These are phyloP conservation scores for Columba janthina DNA, from an alignment of 2,113 vertebrate species.

Conservation along the genomic window DNA sequence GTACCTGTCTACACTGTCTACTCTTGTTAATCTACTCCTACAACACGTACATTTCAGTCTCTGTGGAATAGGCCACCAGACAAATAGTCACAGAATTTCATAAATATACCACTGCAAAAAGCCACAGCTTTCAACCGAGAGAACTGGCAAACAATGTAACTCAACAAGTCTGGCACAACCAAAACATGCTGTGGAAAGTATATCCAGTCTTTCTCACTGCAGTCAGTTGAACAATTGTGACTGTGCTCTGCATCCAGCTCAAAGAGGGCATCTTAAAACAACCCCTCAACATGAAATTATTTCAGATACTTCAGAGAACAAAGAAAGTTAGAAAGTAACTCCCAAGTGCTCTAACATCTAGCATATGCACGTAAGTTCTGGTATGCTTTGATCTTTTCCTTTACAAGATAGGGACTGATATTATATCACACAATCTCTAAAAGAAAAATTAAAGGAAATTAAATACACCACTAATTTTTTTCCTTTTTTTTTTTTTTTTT, in stretches of 20 bases:
- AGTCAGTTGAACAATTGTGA: neutral
- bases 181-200: neutral
- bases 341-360: conserved; percentile 4
- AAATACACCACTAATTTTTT: neutral
- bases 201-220: neutral
- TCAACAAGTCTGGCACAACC: neutral
- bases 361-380: neutral
- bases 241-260: neutral
- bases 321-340: neutral
- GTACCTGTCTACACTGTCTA: neutral
- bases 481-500: neutral
- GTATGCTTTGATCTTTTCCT: conserved; percentile 24
- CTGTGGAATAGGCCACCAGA: neutral
- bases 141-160: neutral
- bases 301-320: neutral
- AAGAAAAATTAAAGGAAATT: conserved; percentile 35
- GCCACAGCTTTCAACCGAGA: neutral
- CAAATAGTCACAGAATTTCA: neutral
- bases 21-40: neutral
- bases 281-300: neutral
- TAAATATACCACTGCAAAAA: neutral
- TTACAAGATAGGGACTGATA: neutral
- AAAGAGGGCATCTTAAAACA: neutral
- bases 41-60: neutral
- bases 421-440: neutral